These are phyloP conservation scores for Vanessa cardui DNA, from an alignment of 2,888 invertebrate species.

Conservation along the genomic window DNA sequence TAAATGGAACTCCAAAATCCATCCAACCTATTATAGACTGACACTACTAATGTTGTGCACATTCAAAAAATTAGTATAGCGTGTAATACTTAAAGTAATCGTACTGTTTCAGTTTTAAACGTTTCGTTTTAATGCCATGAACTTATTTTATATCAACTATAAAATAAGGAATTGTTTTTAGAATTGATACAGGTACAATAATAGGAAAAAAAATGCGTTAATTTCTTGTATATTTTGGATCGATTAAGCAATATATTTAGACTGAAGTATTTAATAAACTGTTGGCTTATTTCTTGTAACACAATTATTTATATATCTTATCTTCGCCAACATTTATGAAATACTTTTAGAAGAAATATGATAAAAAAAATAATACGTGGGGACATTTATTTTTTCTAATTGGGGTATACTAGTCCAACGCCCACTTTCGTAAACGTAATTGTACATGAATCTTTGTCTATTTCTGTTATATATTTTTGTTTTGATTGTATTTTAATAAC, in stretches of 20 bases:
- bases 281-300: conserved; percentile 60
- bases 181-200: conserved; percentile 67
- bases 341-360: conserved; percentile 63
- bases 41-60: conserved; percentile 81
- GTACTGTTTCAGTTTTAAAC: conserved; percentile 12
- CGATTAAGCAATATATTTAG: conserved; percentile 77
- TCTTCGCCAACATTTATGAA: conserved; percentile 69
- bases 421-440: conserved; percentile 70
- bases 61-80: conserved; percentile 73
- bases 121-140: conserved; percentile 55
- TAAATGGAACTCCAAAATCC: conserved; percentile 62
- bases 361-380: conserved; percentile 56
- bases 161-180: conserved; percentile 68
- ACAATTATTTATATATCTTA: conserved; percentile 61
- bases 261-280: conserved; percentile 77
- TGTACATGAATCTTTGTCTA: conserved; percentile 68
- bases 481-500: conserved; percentile 82
- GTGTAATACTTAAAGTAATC: conserved; percentile 57
- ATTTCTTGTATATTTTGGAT: conserved; percentile 75
- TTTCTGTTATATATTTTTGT: conserved; percentile 77
- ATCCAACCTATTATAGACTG: conserved; percentile 82
- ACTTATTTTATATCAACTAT: conserved; percentile 46
- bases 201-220: conserved; percentile 50
- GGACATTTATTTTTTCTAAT: conserved; percentile 77
- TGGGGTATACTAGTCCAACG: conserved; percentile 79